Evolutionary conservation across 2,888 invertebrate species (phyloP), one percentile per base, ranked within the genome.

Genomic region (Agonopterix heracliana): DNA sequence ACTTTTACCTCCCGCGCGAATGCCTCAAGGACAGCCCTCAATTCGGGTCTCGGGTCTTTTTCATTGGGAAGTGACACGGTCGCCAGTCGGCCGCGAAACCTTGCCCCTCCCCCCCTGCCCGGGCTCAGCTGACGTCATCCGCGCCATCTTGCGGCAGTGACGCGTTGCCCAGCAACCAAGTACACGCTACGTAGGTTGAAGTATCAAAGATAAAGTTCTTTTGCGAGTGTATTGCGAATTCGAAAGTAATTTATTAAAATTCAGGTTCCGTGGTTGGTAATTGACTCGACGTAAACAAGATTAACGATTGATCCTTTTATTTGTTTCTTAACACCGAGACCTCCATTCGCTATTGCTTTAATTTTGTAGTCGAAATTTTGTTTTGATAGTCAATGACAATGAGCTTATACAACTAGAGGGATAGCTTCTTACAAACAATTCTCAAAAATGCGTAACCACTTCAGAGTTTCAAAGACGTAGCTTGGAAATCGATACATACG

Each of bases 111-210:
- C 62, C 57, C 54, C 44, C 55, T 61, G 46, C 56, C 60, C 60
- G 58, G 65, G 63, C 73, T 69, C 71, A 63, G 74, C 66, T 87
- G 85, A 87, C 88, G 88, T 86, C 83, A 86, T 61, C 71, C 64
- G 68, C 85, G 87, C 87, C 88, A 88, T 88, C 87, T 88, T 88
- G 85, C 76, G 73, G 71, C 74, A 70, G 64, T 75, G 71, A 75
- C 73, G 73, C 77, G 86, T 88, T 84, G 85, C 87, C 68, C 70
- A 65, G 88, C 86, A 85, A 87, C 85, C 66, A 59, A 66, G 69
- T 66, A 73, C 74, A 72, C 71, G 76, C 73, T 69, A 72, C 76
- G 72, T 26, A 26, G 26, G 26, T 26, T 26, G 26, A 7, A 3
- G 26, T 26, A 26, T 26, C 26, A 26, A 26, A 26, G 26, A 26